Evolutionary conservation across 2,797 vertebrate genomes (phyloP).

Genomic region (Sebastes nivosus): DNA sequence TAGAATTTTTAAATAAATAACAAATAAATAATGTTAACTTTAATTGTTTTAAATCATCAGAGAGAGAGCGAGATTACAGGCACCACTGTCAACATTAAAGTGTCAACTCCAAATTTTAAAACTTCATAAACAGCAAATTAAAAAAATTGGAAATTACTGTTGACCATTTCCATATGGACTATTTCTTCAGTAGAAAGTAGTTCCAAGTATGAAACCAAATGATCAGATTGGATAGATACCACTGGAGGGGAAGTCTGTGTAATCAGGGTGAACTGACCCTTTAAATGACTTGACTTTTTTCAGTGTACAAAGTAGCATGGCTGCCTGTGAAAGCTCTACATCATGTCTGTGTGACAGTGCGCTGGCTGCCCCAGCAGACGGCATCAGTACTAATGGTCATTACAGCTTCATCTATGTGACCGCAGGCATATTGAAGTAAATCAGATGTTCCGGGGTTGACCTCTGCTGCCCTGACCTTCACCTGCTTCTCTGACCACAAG

Average conservation of each 20-base stretch:
- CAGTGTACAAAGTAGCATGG: not conserved
- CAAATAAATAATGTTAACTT: too few relatives aligned
- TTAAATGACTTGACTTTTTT: not conserved
- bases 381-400: constrained; percentile 50
- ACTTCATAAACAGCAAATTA: not conserved
- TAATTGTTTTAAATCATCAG: too few relatives aligned
- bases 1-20: too few relatives aligned
- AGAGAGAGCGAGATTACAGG: too few relatives aligned
- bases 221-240: not conserved
- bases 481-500: constrained; percentile 75
- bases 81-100: too few relatives aligned
- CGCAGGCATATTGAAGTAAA: constrained; percentile 68
- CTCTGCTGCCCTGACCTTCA: constrained; percentile 80
- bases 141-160: not conserved
- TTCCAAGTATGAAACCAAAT: not conserved
- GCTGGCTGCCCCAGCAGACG: constrained; percentile 18
- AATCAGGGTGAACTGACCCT: constrained; percentile 5
- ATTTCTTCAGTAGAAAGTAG: not conserved
- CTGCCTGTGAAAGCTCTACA: constrained; percentile 15
- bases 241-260: not conserved
- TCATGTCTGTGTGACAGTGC: constrained; percentile 34
- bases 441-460: constrained; percentile 78
- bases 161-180: not conserved
- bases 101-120: not conserved
- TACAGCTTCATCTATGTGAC: constrained; percentile 58